Conservation (phyloP, 2,797 vertebrate species). For the Geotrypetes seraphini region DNA sequence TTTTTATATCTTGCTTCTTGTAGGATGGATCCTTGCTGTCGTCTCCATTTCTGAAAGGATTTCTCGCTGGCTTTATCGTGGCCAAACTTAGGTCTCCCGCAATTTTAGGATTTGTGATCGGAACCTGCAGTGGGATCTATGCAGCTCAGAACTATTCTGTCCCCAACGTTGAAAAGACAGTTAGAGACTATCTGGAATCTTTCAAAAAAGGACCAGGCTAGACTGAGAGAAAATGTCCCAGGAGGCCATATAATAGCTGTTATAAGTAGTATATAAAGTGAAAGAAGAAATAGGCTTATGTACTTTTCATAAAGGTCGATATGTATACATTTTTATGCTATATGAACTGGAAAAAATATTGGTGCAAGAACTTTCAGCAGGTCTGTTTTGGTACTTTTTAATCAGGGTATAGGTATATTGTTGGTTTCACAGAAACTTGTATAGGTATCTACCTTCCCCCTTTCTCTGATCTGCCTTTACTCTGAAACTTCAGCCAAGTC, state of each 20-base stretch:
- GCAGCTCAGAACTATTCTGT: slow-evolving; percentile 76
- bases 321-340: too few relatives aligned
- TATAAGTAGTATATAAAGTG: too few relatives aligned
- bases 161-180: slow-evolving; percentile 77
- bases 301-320: too few relatives aligned
- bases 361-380: not conserved
- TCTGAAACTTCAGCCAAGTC: too few relatives aligned
- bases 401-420: too few relatives aligned
- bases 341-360: too few relatives aligned
- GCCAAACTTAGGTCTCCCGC: slow-evolving; percentile 87
- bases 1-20: not conserved
- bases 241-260: too few relatives aligned
- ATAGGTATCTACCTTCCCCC: too few relatives aligned
- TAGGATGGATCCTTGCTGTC: slow-evolving; percentile 75
- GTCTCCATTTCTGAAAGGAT: slow-evolving; percentile 88
- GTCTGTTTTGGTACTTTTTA: not conserved
- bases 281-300: too few relatives aligned
- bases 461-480: too few relatives aligned
- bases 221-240: slow-evolving; percentile 14
- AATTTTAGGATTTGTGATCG: slow-evolving; percentile 75
- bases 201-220: slow-evolving; percentile 77
- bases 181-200: slow-evolving; percentile 67
- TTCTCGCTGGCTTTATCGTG: slow-evolving; percentile 82
- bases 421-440: too few relatives aligned
- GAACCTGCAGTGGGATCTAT: slow-evolving; percentile 79